Percentiles rank a stretch among this genome's conserved stretches.
These are phyloP conservation scores for Odontesthes bonariensis DNA, from an alignment of 2,113 vertebrate species.

Conservation along the genomic window DNA sequence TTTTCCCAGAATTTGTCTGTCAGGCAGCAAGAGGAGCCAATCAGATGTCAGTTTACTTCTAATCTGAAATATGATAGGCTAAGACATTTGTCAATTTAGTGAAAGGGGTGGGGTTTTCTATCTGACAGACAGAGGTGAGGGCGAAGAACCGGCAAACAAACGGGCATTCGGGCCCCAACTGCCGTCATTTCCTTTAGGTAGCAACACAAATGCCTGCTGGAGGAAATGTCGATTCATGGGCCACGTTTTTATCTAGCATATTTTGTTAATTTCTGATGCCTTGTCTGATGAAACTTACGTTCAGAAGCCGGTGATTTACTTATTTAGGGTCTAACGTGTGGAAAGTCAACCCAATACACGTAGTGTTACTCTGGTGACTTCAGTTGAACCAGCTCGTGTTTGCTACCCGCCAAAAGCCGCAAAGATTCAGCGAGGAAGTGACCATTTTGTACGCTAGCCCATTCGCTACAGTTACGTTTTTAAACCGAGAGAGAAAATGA, in stretches of 20 bases:
- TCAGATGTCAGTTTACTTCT: not conserved
- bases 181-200: constrained; percentile 68
- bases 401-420: constrained; percentile 70
- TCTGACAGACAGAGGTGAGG: not conserved
- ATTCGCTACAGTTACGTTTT: not conserved
- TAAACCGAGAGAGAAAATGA: constrained; percentile 76
- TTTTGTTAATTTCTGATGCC: constrained; percentile 2
- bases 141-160: not conserved
- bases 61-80: not conserved
- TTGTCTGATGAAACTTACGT: not conserved
- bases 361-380: not conserved
- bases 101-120: not conserved
- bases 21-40: constrained; percentile 8
- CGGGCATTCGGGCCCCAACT: no score
- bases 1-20: not conserved
- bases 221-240: not conserved
- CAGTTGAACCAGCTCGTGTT: not conserved
- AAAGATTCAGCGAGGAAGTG: constrained; percentile 46
- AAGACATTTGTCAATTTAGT: not conserved
- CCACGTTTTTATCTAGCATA: constrained; percentile 67
- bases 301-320: not conserved
- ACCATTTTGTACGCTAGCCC: constrained; percentile 44
- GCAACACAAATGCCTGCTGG: constrained; percentile 35
- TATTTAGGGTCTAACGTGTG: not conserved
- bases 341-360: not conserved